Conservation (phyloP, 2,888 invertebrate genomes). For the Poecilus cupreus region DNA sequence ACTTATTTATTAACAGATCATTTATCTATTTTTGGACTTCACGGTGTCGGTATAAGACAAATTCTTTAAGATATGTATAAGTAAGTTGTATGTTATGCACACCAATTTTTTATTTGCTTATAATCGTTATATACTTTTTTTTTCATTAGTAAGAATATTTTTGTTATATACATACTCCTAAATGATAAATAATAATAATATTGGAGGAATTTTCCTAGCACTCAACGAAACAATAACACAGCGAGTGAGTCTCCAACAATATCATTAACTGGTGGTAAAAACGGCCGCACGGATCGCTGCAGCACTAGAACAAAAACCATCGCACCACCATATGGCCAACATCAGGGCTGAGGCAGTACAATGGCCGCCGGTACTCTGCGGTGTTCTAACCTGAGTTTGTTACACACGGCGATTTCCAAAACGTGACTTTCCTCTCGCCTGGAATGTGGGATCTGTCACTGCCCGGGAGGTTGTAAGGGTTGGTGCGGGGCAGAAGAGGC, state of each 20-base stretch:
- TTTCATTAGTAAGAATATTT: too few relatives aligned
- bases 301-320: conserved; percentile 41
- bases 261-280: conserved; percentile 46
- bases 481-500: neutral
- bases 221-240: conserved; percentile 43
- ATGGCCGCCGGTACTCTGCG: conserved; percentile 34
- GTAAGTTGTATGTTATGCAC: too few relatives aligned
- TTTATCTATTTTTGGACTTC: too few relatives aligned
- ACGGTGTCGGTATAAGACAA: too few relatives aligned
- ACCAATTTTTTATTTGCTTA: too few relatives aligned
- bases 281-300: conserved; percentile 31
- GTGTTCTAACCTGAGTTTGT: conserved; percentile 6
- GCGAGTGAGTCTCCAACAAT: conserved; percentile 29
- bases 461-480: neutral
- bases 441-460: conserved; percentile 39
- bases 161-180: too few relatives aligned
- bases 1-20: too few relatives aligned
- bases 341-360: conserved; percentile 36
- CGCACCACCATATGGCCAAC: conserved; percentile 50
- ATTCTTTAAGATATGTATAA: too few relatives aligned
- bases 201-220: neutral
- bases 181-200: too few relatives aligned
- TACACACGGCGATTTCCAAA: neutral
- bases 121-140: too few relatives aligned
- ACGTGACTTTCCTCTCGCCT: neutral